Evolutionary conservation across 1,140 invertebrate species (phyloP).

Genomic region (Drosophila asahinai): DNA sequence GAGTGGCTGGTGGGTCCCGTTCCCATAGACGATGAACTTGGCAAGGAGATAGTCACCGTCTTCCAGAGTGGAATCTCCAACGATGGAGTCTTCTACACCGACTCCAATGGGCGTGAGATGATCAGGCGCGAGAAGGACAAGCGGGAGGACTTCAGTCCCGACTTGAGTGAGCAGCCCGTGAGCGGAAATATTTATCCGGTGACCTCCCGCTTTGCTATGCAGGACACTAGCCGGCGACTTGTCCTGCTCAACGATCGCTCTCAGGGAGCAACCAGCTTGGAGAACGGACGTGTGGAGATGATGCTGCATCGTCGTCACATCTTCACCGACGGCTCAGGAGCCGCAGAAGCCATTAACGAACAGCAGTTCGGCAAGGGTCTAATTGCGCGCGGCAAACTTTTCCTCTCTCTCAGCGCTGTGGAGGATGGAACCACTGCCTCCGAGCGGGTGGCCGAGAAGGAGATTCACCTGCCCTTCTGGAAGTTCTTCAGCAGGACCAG

Average conservation of each 20-base stretch:
- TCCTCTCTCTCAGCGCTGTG: conserved; percentile 86
- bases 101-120: conserved; percentile 97
- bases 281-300: conserved; percentile 91
- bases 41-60: conserved; percentile 93
- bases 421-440: conserved; percentile 30
- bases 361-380: conserved; percentile 91
- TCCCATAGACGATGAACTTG: conserved; percentile 90
- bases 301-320: conserved; percentile 96
- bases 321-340: conserved; percentile 96
- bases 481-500: conserved; percentile 80
- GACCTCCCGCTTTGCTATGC: conserved; percentile 92
- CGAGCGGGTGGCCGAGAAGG: conserved; percentile 55
- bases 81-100: conserved; percentile 93
- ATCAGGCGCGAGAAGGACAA: conserved; percentile 90
- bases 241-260: conserved; percentile 93
- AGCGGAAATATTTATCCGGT: conserved; percentile 97
- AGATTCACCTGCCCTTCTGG: conserved; percentile 73
- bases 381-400: conserved; percentile 92
- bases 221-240: conserved; percentile 86
- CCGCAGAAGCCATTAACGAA: conserved; percentile 97
- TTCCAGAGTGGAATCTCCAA: conserved; percentile 89
- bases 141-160: conserved; percentile 90
- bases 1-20: conserved; percentile 98
- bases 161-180: conserved; percentile 88
- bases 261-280: conserved; percentile 93